phyloP scores from a whole-genome alignment of 2,888 invertebrate genomes.

The Lasioglossum oenotherae region DNA sequence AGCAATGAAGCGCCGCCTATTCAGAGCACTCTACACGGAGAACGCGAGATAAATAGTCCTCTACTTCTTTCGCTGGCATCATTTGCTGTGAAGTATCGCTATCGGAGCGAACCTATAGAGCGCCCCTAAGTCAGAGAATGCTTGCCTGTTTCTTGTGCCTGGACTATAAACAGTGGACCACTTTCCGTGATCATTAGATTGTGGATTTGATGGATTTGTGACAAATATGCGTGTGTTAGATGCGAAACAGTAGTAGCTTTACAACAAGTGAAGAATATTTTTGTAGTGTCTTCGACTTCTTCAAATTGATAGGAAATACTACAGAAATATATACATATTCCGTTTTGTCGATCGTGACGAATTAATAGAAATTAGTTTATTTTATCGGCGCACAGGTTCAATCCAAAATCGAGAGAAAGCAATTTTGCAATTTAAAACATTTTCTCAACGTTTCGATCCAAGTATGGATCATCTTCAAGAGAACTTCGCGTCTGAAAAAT shows the following conservation, averaged over 20 bases:
- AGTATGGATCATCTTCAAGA: too few relatives aligned
- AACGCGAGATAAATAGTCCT: not conserved
- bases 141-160: not conserved
- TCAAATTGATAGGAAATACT: too few relatives aligned
- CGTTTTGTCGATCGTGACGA: too few relatives aligned
- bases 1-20: not conserved
- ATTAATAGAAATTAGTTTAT: too few relatives aligned
- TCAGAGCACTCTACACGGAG: not conserved
- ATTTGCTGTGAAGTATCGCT: not conserved
- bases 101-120: not conserved
- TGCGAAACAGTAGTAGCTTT: too few relatives aligned
- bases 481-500: too few relatives aligned
- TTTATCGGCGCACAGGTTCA: too few relatives aligned
- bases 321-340: too few relatives aligned
- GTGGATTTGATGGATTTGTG: not conserved
- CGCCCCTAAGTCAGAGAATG: not conserved
- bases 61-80: not conserved
- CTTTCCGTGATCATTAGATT: not conserved
- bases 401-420: too few relatives aligned
- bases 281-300: not conserved
- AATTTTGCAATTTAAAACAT: too few relatives aligned
- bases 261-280: too few relatives aligned
- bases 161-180: not conserved
- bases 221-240: not conserved
- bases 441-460: too few relatives aligned